Conservation (phyloP, 2,888 invertebrate species). For the Rhopalosiphum nymphaeae region DNA sequence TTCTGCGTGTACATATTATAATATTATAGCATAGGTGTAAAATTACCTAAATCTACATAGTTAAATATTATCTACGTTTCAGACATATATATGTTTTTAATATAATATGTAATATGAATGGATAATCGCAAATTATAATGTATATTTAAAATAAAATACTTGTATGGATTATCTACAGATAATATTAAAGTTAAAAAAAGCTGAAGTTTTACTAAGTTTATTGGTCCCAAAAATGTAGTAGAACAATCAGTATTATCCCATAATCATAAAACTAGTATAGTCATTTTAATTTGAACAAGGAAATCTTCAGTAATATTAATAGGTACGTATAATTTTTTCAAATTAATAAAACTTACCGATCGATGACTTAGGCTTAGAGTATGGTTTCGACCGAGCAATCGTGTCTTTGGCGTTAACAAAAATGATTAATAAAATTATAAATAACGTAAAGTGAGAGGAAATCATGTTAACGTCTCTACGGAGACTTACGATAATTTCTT, state of each 20-base stretch:
- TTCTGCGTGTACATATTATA: neutral
- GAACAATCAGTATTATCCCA: neutral
- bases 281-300: neutral
- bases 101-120: neutral
- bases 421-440: neutral
- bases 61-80: neutral
- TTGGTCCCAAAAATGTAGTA: neutral
- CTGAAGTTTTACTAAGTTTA: neutral
- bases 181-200: neutral
- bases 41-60: neutral
- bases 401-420: conserved; percentile 6
- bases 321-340: neutral
- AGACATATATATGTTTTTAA: neutral
- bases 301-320: neutral
- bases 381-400: conserved; percentile 3
- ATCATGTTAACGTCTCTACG: conserved; percentile 30
- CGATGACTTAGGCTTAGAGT: neutral
- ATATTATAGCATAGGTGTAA: neutral
- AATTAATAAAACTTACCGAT: conserved; percentile 20
- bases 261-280: neutral
- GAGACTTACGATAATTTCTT: conserved; percentile 6
- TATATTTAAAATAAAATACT: neutral
- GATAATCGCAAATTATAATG: neutral
- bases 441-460: neutral
- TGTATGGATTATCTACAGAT: neutral